phyloP scores from a whole-genome alignment of 2,797 vertebrate genomes.

The Danio jaintianensis region DNA sequence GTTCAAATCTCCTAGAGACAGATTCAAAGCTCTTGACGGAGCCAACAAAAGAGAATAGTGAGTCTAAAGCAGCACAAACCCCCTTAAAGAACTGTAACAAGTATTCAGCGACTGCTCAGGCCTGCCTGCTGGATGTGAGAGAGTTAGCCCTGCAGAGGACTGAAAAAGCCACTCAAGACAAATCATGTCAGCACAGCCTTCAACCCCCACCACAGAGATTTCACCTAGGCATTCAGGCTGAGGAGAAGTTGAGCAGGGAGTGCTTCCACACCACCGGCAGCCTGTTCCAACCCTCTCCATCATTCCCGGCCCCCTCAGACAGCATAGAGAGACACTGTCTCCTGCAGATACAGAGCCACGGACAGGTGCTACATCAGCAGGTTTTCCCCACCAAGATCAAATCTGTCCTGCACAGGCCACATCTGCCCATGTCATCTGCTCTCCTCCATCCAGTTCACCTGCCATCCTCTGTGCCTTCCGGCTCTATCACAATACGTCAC shows the following conservation, averaged over 20 bases:
- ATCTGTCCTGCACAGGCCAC: constrained; percentile 71
- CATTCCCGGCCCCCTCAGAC: constrained; percentile 74
- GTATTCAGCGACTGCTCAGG: constrained; percentile 47
- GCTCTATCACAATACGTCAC: constrained; percentile 82
- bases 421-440: constrained; percentile 58
- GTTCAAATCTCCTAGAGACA: constrained; percentile 20
- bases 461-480: constrained; percentile 77
- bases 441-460: constrained; percentile 77
- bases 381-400: constrained; percentile 80
- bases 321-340: constrained; percentile 77
- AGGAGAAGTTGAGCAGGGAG: constrained; percentile 51
- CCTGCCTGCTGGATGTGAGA: constrained; percentile 47
- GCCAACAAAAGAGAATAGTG: constrained; percentile 45
- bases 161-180: constrained; percentile 67
- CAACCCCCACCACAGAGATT: constrained; percentile 70
- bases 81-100: constrained; percentile 46
- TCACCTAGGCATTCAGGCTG: constrained; percentile 68
- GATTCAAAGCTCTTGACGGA: constrained; percentile 32
- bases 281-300: constrained; percentile 67
- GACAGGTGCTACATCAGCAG: constrained; percentile 76
- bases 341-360: constrained; percentile 75
- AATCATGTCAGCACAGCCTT: constrained; percentile 64
- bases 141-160: constrained; percentile 55
- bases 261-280: constrained; percentile 40
- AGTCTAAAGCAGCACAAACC: constrained; percentile 22